Percentiles rank a stretch among this genome's conserved stretches.
These are phyloP conservation scores for Episyrphus balteatus DNA, from an alignment of 1,140 invertebrate species.

Conservation along the genomic window DNA sequence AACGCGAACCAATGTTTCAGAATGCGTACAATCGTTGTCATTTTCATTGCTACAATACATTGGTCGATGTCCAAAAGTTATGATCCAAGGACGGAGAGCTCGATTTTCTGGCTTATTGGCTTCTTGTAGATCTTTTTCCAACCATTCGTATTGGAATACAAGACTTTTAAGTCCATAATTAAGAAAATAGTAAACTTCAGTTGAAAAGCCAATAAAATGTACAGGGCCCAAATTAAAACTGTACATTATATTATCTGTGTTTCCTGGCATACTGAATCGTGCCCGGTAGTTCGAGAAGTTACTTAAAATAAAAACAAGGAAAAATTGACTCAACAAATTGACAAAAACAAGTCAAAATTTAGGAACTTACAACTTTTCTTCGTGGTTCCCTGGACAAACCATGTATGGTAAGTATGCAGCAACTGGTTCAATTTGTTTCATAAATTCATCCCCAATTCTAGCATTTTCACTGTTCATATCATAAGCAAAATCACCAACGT, in stretches of 20 bases:
- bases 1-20: conserved; percentile 59
- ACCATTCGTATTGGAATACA: conserved; percentile 81
- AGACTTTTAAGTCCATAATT: conserved; percentile 78
- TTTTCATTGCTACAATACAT: conserved; percentile 95
- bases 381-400: conserved; percentile 88
- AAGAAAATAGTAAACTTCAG: conserved; percentile 91
- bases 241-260: conserved; percentile 69
- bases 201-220: conserved; percentile 85
- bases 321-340: no score
- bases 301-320: conserved; percentile 43
- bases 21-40: conserved; percentile 75
- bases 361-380: conserved; percentile 64
- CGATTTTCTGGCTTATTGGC: conserved; percentile 55
- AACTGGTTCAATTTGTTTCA: conserved; percentile 78
- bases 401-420: conserved; percentile 86
- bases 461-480: conserved; percentile 79
- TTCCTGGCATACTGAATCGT: conserved; percentile 81
- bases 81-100: conserved; percentile 75
- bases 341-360: conserved; percentile 1
- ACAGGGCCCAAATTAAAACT: conserved; percentile 87
- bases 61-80: conserved; percentile 85
- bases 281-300: conserved; percentile 81
- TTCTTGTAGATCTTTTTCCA: conserved; percentile 64
- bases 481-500: conserved; percentile 95
- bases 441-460: conserved; percentile 77